Evolutionary conservation across 1,140 invertebrate species (phyloP).

Genomic region (Eufriesea mexicana): DNA sequence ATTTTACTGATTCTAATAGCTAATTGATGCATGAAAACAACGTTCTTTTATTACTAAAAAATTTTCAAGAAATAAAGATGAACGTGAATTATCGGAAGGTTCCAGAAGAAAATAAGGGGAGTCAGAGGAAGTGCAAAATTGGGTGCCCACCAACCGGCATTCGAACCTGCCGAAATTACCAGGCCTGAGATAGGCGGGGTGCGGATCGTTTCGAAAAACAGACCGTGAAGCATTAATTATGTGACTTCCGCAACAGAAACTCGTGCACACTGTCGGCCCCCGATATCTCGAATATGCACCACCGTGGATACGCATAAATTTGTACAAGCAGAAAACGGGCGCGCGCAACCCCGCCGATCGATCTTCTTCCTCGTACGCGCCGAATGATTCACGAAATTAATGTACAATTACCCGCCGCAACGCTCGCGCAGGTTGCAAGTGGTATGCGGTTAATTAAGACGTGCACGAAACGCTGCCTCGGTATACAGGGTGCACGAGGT

Average conservation of each 20-base stretch:
- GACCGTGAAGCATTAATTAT: conserved; percentile 64
- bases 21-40: too few species aligned
- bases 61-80: too few species aligned
- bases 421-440: not conserved
- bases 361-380: conserved; percentile 4
- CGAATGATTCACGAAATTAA: conserved; percentile 38
- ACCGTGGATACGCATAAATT: conserved; percentile 41
- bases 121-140: too few species aligned
- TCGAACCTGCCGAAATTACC: conserved; percentile 45
- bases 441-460: conserved; percentile 17
- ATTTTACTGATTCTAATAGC: too few species aligned
- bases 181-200: conserved; percentile 12
- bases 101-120: too few species aligned
- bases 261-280: conserved; percentile 19
- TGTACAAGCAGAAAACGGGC: not conserved
- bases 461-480: not conserved
- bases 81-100: too few species aligned
- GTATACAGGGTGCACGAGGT: not conserved
- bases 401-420: conserved; percentile 3
- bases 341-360: not conserved
- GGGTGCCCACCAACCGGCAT: not conserved
- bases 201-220: conserved; percentile 37
- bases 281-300: conserved; percentile 49
- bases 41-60: too few species aligned
- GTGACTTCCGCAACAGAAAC: conserved; percentile 64